Conservation (phyloP, 2,113 vertebrate genomes). For the Redunca redunca region DNA sequence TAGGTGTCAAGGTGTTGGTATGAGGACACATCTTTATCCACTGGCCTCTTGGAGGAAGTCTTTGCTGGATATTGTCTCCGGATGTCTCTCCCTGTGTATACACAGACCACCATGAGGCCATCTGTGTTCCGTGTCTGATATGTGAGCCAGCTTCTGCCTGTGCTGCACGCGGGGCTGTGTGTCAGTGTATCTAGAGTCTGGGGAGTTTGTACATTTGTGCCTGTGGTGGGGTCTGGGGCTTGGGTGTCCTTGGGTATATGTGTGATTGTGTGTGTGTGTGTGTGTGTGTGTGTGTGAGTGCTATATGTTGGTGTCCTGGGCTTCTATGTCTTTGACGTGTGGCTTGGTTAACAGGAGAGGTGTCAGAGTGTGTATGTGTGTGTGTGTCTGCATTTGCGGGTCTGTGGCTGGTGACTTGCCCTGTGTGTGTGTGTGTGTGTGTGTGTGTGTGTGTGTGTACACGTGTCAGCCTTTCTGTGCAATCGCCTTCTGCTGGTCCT, state of each 20-base stretch:
- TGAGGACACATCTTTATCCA: background rate
- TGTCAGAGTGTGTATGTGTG: background rate
- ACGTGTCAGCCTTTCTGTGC: background rate
- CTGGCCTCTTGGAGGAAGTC: background rate
- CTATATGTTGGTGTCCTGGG: background rate
- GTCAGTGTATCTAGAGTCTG: background rate
- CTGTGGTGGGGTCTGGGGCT: background rate
- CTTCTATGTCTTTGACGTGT: background rate
- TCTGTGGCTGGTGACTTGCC: background rate
- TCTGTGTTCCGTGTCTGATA: background rate
- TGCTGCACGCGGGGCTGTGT: accelerated
- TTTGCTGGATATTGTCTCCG: background rate
- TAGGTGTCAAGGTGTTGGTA: background rate
- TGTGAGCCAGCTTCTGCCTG: background rate
- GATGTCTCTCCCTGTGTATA: background rate
- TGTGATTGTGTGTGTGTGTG: background rate
- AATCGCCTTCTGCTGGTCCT: background rate
- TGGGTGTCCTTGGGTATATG: background rate
- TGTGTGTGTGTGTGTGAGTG: too few species aligned
- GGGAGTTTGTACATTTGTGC: background rate
- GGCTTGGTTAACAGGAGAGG: background rate
- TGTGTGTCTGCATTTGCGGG: background rate
- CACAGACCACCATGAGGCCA: accelerated
- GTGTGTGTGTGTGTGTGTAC: background rate
- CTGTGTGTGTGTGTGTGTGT: background rate